Conservation (phyloP, 1,140 invertebrate genomes). For the Paraescarpia echinospica region DNA sequence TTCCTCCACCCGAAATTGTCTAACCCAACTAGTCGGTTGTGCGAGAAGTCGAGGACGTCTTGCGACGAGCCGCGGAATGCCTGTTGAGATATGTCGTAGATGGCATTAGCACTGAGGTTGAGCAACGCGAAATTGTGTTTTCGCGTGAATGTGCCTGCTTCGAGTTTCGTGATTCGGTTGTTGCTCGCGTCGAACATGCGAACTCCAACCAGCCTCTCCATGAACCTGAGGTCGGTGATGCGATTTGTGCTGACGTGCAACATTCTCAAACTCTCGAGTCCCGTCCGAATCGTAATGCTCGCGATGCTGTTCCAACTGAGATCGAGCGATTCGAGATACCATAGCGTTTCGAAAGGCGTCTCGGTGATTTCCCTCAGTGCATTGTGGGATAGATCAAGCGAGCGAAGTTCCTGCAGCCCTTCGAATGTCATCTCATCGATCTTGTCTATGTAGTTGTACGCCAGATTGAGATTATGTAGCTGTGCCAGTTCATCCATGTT, state of each 20-base stretch:
- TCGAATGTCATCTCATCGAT: conserved; percentile 26
- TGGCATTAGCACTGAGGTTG: conserved; percentile 45
- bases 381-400: conserved; percentile 25
- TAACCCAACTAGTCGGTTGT: conserved; percentile 38
- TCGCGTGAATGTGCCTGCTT: conserved; percentile 37
- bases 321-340: conserved; percentile 11
- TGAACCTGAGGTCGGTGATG: conserved; percentile 15
- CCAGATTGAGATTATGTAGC: conserved; percentile 34
- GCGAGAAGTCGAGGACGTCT: conserved; percentile 44
- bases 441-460: conserved; percentile 36
- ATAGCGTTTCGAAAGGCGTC: conserved; percentile 6
- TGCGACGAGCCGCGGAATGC: conserved; percentile 42
- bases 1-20: conserved; percentile 39
- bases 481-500: conserved; percentile 32
- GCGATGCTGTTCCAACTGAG: conserved; percentile 19
- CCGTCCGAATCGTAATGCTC: neutral
- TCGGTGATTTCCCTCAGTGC: conserved; percentile 14
- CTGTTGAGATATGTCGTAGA: conserved; percentile 33
- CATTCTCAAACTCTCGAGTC: conserved; percentile 12
- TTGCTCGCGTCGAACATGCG: conserved; percentile 36
- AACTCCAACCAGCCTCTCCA: conserved; percentile 35
- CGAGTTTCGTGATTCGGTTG: conserved; percentile 38
- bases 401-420: conserved; percentile 11
- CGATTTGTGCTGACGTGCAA: neutral
- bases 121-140: conserved; percentile 31